Evolutionary conservation across 1,140 invertebrate genomes (phyloP).

Genomic region (Brachionus angularis): DNA sequence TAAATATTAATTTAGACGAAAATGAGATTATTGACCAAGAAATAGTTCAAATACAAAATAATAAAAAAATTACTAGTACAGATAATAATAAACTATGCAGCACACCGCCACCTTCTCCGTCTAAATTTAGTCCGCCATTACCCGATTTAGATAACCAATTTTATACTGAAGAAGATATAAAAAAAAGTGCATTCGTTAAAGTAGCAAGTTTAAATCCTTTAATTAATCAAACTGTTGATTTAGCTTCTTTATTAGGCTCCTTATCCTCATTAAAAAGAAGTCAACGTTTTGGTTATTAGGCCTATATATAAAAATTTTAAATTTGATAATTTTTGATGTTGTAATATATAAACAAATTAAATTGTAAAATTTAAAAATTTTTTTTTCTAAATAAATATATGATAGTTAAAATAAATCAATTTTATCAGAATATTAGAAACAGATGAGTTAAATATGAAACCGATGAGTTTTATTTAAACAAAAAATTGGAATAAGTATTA

Average conservation of each 20-base stretch:
- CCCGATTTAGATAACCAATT: neutral
- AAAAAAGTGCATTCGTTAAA: slow-evolving; percentile 23
- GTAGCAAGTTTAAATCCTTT: slow-evolving; percentile 13
- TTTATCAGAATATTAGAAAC: too few species aligned
- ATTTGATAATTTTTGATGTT: too few species aligned
- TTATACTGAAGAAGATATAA: slow-evolving; percentile 12
- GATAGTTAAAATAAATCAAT: too few species aligned
- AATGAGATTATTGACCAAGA: neutral
- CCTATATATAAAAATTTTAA: too few species aligned
- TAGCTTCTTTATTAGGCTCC: slow-evolving; percentile 7
- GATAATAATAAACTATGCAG: too few species aligned
- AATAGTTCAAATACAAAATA: neutral
- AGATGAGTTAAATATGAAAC: too few species aligned
- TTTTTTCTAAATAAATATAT: too few species aligned
- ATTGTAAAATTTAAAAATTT: too few species aligned
- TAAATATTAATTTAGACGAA: too few species aligned
- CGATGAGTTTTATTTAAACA: too few species aligned
- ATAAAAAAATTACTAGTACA: neutral
- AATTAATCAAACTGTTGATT: slow-evolving; percentile 12
- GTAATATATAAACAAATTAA: too few species aligned
- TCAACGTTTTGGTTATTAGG: slow-evolving; percentile 16
- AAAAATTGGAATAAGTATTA: too few species aligned
- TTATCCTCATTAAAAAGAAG: slow-evolving; percentile 23
- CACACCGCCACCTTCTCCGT: slow-evolving; percentile 36
- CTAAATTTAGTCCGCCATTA: neutral